Percentiles rank a stretch among this genome's conserved stretches.
These are phyloP conservation scores for Oceanites oceanicus DNA, from an alignment of 2,113 vertebrate genomes.

Conservation along the genomic window DNA sequence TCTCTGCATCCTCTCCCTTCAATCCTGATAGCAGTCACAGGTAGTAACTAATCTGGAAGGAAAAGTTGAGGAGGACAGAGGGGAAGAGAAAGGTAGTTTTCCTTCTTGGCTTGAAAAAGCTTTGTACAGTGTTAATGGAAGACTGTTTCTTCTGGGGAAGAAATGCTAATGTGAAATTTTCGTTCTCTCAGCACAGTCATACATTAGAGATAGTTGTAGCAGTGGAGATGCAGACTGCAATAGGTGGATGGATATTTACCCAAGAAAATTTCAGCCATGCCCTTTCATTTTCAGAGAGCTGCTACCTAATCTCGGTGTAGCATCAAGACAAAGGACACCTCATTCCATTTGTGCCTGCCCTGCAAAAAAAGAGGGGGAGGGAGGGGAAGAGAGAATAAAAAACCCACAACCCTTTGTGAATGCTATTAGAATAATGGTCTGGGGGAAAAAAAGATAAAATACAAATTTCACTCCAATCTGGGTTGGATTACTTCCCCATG, in stretches of 20 bases:
- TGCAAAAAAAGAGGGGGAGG: neutral
- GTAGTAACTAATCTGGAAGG: slow-evolving; percentile 8
- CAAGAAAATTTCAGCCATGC: slow-evolving; percentile 74
- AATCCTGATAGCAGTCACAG: neutral
- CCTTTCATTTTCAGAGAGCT: slow-evolving; percentile 75
- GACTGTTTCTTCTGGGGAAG: slow-evolving; percentile 10
- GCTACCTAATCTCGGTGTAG: slow-evolving; percentile 71
- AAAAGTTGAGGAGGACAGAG: neutral
- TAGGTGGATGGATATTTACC: slow-evolving; percentile 75
- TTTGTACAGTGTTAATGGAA: slow-evolving; percentile 46
- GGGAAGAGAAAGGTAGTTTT: neutral
- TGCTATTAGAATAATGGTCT: slow-evolving; percentile 71
- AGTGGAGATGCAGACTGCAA: slow-evolving; percentile 43
- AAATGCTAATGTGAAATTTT: slow-evolving; percentile 57
- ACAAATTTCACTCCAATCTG: slow-evolving; percentile 78
- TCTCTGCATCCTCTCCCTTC: neutral
- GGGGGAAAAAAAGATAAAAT: slow-evolving; percentile 66
- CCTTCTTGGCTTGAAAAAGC: slow-evolving; percentile 13
- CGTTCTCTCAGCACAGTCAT: neutral
- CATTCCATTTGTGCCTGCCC: slow-evolving; percentile 59
- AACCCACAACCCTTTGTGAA: slow-evolving; percentile 59
- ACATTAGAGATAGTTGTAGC: slow-evolving; percentile 57
- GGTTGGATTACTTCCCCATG: slow-evolving; percentile 78
- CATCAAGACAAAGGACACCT: slow-evolving; percentile 76
- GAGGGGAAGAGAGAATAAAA: neutral